Base-by-base conservation (phyloP, 2,888 invertebrate genomes). In the Himalopsyche anomala region DNA sequence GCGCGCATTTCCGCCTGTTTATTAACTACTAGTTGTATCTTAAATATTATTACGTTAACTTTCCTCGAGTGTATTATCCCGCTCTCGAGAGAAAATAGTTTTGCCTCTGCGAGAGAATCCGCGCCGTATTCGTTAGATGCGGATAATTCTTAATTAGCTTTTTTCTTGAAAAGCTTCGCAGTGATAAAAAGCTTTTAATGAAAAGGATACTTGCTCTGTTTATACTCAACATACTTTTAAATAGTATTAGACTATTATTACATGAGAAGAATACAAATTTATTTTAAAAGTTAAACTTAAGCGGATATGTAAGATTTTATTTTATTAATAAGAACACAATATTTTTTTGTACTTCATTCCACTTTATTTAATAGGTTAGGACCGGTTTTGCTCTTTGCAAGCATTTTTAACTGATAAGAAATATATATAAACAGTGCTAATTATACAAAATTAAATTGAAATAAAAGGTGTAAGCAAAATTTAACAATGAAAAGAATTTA, bases 21-120 rank as follows among this genome's bases (percentile, higher is more conserved):
- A 74, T 74, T 74, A 74, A 62, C 62, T 6, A 15, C 19, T 11
- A 38, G 74, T 74, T 74, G 5, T 38, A 74, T 74, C 38, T 74
- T 74, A 36, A 74, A 74, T 74, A 74, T 36, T 74, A 74, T 74
- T 15, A 74, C 38, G 15, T 74, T 74, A 74, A 38, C 74, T 74
- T 36, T 15, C 15, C 38, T 36, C 36, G 74, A 36, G 74, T 74
- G 74, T 74, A 74, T 74, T 74, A 74, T 74, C 74, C 38, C 28
- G 36, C 74, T 19, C 28, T 36, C 4, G 74, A 38, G 74, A 74
- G 28, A 74, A 74, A 38, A 74, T 74, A 74, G 38, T 74, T 74
- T 74, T 36, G 12, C 36, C 36, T 74, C 15, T 4, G 74, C 74
- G 15, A 36, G 15, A 36, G 74, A 74, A 74, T 74, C 74, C 74